Conservation (phyloP, 2,113 vertebrate species). For the Sarotherodon lohbergeri region DNA sequence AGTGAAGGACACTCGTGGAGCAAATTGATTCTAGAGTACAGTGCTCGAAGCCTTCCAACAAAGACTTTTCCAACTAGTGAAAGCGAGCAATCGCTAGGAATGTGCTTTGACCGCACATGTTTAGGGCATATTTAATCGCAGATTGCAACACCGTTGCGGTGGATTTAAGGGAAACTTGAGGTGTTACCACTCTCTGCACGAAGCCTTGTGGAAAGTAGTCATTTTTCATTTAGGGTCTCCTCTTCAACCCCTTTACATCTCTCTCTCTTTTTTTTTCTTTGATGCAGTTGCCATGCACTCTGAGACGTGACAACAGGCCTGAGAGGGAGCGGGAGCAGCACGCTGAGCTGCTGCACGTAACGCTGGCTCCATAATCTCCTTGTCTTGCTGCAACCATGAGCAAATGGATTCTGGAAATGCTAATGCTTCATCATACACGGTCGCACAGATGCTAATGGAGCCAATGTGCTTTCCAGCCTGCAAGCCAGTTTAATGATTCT, state of each 20-base stretch:
- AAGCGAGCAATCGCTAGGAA: not conserved
- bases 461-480: not conserved
- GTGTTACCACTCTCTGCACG: not conserved
- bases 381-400: not conserved
- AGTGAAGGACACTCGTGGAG: slow-evolving; percentile 26
- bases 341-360: not conserved
- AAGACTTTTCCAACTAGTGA: not conserved
- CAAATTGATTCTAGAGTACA: slow-evolving; percentile 12
- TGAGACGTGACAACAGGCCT: slow-evolving; percentile 20
- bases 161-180: not conserved
- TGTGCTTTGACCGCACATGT: not conserved
- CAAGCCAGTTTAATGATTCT: slow-evolving; percentile 2
- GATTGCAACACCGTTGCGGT: not conserved
- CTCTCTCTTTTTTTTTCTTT: not conserved
- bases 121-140: not conserved
- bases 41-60: not conserved
- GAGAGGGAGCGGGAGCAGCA: not conserved
- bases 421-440: slow-evolving; percentile 18
- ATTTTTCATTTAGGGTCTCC: slow-evolving; percentile 7
- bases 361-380: slow-evolving; percentile 3
- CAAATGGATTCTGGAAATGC: slow-evolving; percentile 37
- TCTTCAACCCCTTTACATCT: not conserved
- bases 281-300: slow-evolving; percentile 36
- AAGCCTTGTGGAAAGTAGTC: not conserved
- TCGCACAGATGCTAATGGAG: slow-evolving; percentile 6